Conservation (phyloP, 2,113 vertebrate species). For the Procavia capensis region DNA sequence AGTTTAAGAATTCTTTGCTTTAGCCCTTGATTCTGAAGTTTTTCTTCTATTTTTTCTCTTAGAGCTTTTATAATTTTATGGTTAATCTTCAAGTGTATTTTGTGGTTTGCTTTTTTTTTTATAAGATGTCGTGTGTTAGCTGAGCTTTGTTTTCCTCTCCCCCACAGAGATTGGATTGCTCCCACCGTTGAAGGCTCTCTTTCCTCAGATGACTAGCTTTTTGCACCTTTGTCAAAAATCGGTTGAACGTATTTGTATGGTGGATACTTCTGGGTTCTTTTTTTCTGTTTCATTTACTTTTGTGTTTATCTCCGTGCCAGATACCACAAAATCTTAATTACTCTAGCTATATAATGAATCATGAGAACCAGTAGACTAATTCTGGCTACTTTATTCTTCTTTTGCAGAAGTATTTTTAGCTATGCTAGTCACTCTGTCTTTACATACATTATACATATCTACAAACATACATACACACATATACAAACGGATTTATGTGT, state of each 20-base stretch:
- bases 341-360: not conserved
- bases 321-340: not conserved
- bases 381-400: not conserved
- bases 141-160: not conserved
- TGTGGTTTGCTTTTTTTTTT: not conserved
- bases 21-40: not conserved
- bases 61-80: not conserved
- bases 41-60: not conserved
- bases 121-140: not conserved
- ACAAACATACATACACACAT: not conserved
- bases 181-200: not conserved
- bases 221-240: not conserved
- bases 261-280: not conserved
- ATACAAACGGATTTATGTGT: not conserved
- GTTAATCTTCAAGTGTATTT: not conserved
- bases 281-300: too few species aligned
- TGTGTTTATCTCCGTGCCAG: not conserved
- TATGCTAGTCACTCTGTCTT: not conserved
- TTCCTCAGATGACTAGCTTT: not conserved
- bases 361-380: not conserved
- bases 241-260: not conserved
- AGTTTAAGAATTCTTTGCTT: not conserved
- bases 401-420: not conserved
- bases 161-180: not conserved
- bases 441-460: not conserved